phyloP scores from a whole-genome alignment of 2,797 vertebrate genomes.

The Thamnophis elegans region DNA sequence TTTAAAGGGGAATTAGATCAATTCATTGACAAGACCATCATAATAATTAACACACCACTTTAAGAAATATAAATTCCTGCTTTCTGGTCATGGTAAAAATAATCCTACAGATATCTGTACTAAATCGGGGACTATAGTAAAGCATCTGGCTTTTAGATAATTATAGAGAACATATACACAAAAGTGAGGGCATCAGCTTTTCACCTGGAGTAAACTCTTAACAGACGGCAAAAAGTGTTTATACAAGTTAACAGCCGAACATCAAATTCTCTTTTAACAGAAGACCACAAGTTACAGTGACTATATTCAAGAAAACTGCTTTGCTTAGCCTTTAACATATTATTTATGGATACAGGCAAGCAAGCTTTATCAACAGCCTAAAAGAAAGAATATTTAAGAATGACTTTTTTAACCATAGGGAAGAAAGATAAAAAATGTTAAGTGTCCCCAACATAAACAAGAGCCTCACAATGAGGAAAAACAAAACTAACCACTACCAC shows the following conservation, averaged over 20 bases:
- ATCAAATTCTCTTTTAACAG: not conserved
- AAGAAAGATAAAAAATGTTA: not conserved
- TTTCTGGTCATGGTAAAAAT: not conserved
- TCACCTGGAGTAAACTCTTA: not conserved
- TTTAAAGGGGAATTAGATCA: not conserved
- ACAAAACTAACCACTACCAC: slow-evolving; percentile 29
- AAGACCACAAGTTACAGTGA: not conserved
- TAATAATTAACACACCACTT: not conserved
- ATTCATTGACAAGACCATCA: not conserved
- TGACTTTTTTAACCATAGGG: not conserved
- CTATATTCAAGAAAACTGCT: not conserved
- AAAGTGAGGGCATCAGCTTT: not conserved
- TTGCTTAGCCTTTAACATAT: not conserved
- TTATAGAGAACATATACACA: not conserved
- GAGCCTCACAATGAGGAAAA: not conserved
- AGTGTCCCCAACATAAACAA: not conserved
- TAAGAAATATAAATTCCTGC: not conserved
- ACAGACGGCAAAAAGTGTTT: not conserved
- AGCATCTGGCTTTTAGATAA: not conserved
- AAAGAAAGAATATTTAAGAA: not conserved
- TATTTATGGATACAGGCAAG: not conserved
- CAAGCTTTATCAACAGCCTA: not conserved
- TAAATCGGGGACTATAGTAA: not conserved
- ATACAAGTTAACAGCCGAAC: not conserved
- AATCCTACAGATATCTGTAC: not conserved